Conservation (phyloP, 92 coral and sea anemone species). For the Bergia sp. region DNA sequence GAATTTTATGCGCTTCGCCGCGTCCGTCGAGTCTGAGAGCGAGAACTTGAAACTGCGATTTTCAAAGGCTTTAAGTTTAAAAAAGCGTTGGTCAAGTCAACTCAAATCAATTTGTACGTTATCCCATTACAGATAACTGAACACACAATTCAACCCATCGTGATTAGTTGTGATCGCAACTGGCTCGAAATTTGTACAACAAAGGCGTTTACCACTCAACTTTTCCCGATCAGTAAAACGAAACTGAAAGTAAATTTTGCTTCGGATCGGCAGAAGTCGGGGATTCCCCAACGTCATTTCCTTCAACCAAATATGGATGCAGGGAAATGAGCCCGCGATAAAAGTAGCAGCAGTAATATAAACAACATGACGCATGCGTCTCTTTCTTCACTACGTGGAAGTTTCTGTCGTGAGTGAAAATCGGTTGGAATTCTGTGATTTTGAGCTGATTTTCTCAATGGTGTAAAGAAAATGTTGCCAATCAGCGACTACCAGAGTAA, state of each 20-base stretch:
- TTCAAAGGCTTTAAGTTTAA: background rate
- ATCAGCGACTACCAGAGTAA: slow-evolving; percentile 97
- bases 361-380: slow-evolving; percentile 50
- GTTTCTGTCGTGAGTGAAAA: background rate
- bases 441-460: slow-evolving; percentile 25
- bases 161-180: background rate
- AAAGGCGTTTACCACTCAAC: background rate
- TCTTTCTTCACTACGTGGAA: slow-evolving; percentile 60
- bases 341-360: background rate
- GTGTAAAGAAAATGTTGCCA: slow-evolving; percentile 76
- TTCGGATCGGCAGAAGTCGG: background rate
- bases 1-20: too few relatives aligned
- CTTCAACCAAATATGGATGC: too few relatives aligned
- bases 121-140: background rate
- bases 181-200: background rate
- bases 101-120: background rate
- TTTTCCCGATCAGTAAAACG: background rate
- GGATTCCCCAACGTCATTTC: background rate
- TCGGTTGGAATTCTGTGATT: background rate
- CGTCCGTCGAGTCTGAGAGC: too few relatives aligned
- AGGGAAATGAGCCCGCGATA: slow-evolving; percentile 4
- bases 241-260: background rate
- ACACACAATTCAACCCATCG: background rate
- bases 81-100: background rate
- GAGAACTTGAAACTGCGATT: background rate